Evolutionary conservation across 1,140 invertebrate genomes (phyloP).

Genomic region (Mesaphorura yosii): DNA sequence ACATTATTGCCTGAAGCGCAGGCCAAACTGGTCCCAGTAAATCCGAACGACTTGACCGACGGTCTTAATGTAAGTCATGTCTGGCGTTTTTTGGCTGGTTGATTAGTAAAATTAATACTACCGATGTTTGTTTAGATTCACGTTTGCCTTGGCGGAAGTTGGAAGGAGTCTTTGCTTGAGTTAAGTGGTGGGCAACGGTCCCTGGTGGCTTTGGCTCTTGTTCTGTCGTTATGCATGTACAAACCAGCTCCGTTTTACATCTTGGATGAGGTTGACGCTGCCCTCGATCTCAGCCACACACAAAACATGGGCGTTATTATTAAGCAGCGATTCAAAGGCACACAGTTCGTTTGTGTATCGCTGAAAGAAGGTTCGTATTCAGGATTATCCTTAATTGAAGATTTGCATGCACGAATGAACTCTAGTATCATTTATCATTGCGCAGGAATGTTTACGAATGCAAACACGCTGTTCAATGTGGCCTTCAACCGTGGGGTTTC

Average conservation of each 20-base stretch:
- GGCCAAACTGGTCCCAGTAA: constrained; percentile 61
- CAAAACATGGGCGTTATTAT: constrained; percentile 98
- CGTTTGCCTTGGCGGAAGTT: constrained; percentile 82
- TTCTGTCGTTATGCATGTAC: constrained; percentile 90
- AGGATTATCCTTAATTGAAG: not conserved
- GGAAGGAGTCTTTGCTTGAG: constrained; percentile 94
- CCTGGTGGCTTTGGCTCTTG: constrained; percentile 88
- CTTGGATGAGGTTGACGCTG: constrained; percentile 97
- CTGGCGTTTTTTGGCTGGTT: not conserved
- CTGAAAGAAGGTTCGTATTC: constrained; percentile 72
- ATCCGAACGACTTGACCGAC: constrained; percentile 6
- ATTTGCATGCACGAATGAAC: not conserved
- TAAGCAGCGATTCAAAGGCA: constrained; percentile 82
- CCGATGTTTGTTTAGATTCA: constrained; percentile 48
- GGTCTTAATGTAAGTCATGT: constrained; percentile 20
- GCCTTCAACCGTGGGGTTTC: constrained; percentile 94
- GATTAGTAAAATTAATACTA: not conserved
- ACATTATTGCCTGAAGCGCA: constrained; percentile 78
- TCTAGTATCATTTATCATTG: not conserved
- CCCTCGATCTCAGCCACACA: constrained; percentile 94
- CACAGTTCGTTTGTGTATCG: constrained; percentile 96
- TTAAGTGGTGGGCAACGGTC: constrained; percentile 94
- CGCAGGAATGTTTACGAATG: constrained; percentile 89
- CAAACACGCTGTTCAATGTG: constrained; percentile 93
- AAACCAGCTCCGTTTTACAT: constrained; percentile 98